A percentile compares a stretch with the other conserved stretches of the same genome.
Conservation (phyloP, 2,888 invertebrate species). For the Drosophila kambysellisi region DNA sequence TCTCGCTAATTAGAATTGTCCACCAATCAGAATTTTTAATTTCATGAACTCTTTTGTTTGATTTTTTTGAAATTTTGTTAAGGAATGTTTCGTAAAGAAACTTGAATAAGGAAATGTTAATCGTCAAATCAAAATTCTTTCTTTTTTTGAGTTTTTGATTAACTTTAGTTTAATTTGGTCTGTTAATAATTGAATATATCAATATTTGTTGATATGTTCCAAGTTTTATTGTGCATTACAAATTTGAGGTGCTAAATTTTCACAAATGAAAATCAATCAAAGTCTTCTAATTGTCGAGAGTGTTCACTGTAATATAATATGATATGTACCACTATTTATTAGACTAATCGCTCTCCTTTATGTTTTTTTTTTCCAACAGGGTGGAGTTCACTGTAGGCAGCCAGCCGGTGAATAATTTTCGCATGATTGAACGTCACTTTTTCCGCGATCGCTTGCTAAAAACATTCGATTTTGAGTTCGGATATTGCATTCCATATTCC, state of each 20-base stretch:
- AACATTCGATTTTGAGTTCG: conserved; percentile 99
- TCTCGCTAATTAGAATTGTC: background rate
- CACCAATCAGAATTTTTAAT: background rate
- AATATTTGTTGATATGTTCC: background rate
- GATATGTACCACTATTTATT: background rate
- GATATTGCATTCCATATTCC: conserved; percentile 99
- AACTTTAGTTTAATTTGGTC: background rate
- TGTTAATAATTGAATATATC: background rate
- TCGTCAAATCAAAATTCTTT: background rate
- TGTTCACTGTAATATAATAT: background rate
- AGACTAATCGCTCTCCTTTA: background rate
- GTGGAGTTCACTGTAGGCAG: conserved; percentile 98
- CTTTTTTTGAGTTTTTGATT: background rate
- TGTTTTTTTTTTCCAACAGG: conserved; percentile 85
- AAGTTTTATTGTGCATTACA: background rate
- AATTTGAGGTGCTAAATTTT: background rate
- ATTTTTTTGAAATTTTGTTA: background rate
- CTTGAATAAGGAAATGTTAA: background rate
- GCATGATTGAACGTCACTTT: conserved; percentile 99
- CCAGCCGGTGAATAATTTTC: conserved; percentile 96
- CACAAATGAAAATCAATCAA: background rate
- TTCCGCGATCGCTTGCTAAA: conserved; percentile 96
- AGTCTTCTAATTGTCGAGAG: background rate
- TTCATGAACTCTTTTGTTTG: background rate
- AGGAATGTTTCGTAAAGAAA: background rate